Percentiles rank a stretch among this genome's conserved stretches.
phyloP scores from a whole-genome alignment of 2,888 invertebrate species.

The Drosophila pseudotakahashii region DNA sequence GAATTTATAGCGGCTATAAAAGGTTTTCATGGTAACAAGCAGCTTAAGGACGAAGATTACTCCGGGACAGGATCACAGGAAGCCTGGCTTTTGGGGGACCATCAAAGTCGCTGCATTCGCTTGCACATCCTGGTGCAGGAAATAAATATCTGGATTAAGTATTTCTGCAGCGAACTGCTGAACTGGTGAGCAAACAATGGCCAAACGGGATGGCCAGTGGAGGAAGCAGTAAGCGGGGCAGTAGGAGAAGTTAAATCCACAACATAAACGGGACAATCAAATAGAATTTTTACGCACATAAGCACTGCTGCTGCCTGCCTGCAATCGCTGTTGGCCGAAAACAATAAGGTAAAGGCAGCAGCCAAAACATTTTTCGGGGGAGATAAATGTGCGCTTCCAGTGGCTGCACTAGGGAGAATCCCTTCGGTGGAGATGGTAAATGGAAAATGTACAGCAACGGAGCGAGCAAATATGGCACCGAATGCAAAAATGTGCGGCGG shows the following conservation, averaged over 20 bases:
- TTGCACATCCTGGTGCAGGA: constrained; percentile 67
- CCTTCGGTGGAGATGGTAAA: constrained; percentile 37
- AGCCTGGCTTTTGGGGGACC: constrained; percentile 23
- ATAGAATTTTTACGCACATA: constrained; percentile 76
- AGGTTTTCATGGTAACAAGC: constrained; percentile 14
- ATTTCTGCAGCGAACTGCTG: constrained; percentile 41
- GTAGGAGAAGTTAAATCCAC: constrained; percentile 28
- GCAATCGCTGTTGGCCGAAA: constrained; percentile 17
- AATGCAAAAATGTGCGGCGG: constrained; percentile 63
- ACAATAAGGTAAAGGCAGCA: constrained; percentile 60
- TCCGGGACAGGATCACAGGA: constrained; percentile 8
- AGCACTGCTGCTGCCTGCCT: constrained; percentile 31
- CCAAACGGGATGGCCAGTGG: constrained; percentile 1
- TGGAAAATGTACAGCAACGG: constrained; percentile 30
- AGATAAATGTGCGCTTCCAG: constrained; percentile 63
- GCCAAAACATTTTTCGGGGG: constrained; percentile 68
- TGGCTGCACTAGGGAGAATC: constrained; percentile 26
- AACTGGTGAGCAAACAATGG: constrained; percentile 32
- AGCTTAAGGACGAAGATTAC: constrained; percentile 11
- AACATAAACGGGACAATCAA: constrained; percentile 67
- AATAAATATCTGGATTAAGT: constrained; percentile 73
- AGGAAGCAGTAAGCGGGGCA: constrained; percentile 1
- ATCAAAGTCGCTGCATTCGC: constrained; percentile 62
- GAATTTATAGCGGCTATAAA: constrained; percentile 28
- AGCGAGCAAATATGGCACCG: constrained; percentile 55